A percentile compares a stretch with the other conserved stretches of the same genome.
Evolutionary conservation across 2,888 invertebrate genomes (phyloP).

Genomic region (Diarsia dahlii): DNA sequence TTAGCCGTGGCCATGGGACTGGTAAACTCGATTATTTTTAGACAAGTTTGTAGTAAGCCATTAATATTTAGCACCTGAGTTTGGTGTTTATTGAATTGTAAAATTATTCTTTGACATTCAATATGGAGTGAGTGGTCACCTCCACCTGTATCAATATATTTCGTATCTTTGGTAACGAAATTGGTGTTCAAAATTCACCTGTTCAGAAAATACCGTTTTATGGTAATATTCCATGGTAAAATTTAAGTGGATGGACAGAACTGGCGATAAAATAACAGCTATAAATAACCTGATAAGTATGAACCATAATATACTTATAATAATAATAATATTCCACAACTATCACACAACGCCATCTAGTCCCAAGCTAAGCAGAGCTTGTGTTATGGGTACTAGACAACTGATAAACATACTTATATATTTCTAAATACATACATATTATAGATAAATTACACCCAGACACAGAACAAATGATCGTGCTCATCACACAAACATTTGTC

Average conservation of each 20-base stretch:
- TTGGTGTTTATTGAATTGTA: conserved; percentile 36
- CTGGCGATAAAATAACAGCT: background rate
- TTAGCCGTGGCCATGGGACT: conserved; percentile 43
- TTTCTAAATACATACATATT: too few species aligned
- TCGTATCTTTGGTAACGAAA: conserved; percentile 4
- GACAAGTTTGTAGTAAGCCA: conserved; percentile 39
- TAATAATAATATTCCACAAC: too few species aligned
- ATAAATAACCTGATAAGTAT: conserved; percentile 21
- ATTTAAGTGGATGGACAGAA: conserved; percentile 8
- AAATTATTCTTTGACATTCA: conserved; percentile 42
- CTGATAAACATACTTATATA: too few species aligned
- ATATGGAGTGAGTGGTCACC: conserved; percentile 12
- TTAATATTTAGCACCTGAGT: conserved; percentile 53
- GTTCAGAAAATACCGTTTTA: conserved; percentile 30
- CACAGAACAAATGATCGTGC: too few species aligned
- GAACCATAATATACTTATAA: background rate
- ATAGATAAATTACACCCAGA: too few species aligned
- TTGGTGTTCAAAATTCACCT: conserved; percentile 21
- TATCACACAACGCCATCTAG: too few species aligned
- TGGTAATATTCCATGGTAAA: conserved; percentile 15
- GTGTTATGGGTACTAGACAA: too few species aligned
- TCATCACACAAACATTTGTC: too few species aligned
- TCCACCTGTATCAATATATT: conserved; percentile 8
- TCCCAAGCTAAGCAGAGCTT: too few species aligned
- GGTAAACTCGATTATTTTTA: conserved; percentile 46